Conservation (phyloP, 1,140 invertebrate species). For the Steinernema feltiae region DNA sequence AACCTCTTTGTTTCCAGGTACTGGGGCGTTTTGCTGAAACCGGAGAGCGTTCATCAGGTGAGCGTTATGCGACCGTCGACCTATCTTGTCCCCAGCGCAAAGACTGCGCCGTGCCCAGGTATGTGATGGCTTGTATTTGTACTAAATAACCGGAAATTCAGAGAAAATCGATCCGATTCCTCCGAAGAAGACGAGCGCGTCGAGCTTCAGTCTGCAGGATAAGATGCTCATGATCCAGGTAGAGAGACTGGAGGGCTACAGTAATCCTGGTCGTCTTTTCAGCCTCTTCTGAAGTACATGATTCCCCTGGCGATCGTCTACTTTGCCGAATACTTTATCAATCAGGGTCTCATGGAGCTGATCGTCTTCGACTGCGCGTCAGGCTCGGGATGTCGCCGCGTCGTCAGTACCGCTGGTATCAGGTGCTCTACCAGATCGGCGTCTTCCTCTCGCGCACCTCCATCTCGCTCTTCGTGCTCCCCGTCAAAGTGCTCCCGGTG, state of each 20-base stretch:
- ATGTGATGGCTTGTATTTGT: neutral
- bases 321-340: constrained; percentile 80
- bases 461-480: constrained; percentile 68
- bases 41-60: neutral
- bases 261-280: too few relatives aligned
- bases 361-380: constrained; percentile 60
- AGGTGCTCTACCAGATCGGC: constrained; percentile 77
- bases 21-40: neutral
- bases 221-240: neutral
- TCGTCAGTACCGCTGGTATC: constrained; percentile 74
- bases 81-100: neutral
- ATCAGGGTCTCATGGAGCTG: constrained; percentile 70
- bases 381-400: constrained; percentile 65
- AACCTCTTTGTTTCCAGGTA: constrained; percentile 13
- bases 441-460: constrained; percentile 78
- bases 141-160: neutral
- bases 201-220: neutral
- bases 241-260: too few relatives aligned
- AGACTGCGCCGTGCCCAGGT: neutral
- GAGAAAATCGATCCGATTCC: neutral
- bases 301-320: constrained; percentile 73
- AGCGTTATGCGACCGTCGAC: neutral
- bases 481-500: constrained; percentile 15
- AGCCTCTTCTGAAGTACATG: constrained; percentile 69
- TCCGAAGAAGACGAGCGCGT: neutral